These are phyloP conservation scores for Tachysurus fulvidraco DNA, from an alignment of 2,113 vertebrate species.

Conservation along the genomic window DNA sequence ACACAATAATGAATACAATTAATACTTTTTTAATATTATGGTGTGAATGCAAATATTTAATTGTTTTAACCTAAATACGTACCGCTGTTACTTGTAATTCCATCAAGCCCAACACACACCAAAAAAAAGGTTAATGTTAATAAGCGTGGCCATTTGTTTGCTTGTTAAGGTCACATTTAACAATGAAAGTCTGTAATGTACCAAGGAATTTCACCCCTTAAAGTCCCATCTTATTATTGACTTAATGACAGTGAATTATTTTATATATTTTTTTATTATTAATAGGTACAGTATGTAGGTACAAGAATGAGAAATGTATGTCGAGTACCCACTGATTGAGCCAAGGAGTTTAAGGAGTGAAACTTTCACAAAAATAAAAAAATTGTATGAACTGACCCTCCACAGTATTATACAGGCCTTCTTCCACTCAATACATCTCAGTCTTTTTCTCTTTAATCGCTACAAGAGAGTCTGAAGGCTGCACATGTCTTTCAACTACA, in stretches of 20 bases:
- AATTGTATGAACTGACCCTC: neutral
- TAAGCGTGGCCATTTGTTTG: neutral
- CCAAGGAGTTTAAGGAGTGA: neutral
- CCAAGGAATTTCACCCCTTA: neutral
- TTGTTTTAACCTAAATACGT: neutral
- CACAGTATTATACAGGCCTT: neutral
- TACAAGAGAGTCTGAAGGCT: neutral
- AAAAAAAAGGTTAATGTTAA: neutral
- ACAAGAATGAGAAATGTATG: neutral
- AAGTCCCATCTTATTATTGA: neutral
- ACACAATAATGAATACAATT: neutral
- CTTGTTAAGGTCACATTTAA: neutral
- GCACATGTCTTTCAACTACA: slow-evolving; percentile 77
- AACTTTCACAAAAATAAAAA: neutral
- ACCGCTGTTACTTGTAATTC: neutral
- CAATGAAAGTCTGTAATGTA: slow-evolving; percentile 14
- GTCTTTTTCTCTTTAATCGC: neutral
- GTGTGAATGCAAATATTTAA: neutral
- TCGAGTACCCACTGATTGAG: neutral
- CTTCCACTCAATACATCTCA: neutral
- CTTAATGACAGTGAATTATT: neutral
- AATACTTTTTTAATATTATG: neutral
- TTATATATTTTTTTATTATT: neutral
- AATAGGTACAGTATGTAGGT: neutral
- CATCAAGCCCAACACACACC: neutral